phyloP scores from a whole-genome alignment of 2,797 vertebrate genomes.

The Paratrypauchen microcephalus region DNA sequence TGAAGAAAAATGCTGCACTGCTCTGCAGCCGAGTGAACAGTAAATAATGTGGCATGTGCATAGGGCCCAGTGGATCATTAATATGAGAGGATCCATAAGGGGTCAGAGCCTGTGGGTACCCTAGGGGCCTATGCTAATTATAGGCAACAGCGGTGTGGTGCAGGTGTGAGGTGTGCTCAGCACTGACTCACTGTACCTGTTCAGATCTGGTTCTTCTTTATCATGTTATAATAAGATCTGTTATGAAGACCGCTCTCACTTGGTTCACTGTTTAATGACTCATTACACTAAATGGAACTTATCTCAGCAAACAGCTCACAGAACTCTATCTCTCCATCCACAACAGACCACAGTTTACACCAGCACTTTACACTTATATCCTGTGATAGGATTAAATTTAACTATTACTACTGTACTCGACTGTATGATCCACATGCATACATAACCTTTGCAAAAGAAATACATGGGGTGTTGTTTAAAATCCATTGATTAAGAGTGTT shows the following conservation, averaged over 20 bases:
- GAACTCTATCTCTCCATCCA: not conserved
- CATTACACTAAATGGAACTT: not conserved
- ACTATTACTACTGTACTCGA: too few relatives aligned
- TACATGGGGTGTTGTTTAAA: not conserved
- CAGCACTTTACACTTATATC: not conserved
- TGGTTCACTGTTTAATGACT: not conserved
- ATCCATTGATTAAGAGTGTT: not conserved
- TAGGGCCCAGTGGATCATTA: slow-evolving; percentile 59
- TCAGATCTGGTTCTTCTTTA: not conserved
- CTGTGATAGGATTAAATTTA: not conserved
- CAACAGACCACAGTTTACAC: not conserved
- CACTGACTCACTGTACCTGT: slow-evolving; percentile 21
- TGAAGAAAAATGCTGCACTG: slow-evolving; percentile 42
- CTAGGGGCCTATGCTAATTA: slow-evolving; percentile 54
- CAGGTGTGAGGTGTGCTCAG: slow-evolving; percentile 35
- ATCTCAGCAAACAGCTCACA: not conserved
- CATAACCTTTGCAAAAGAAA: not conserved
- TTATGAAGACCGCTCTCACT: not conserved
- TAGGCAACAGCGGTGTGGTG: slow-evolving; percentile 41
- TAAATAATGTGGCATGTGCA: slow-evolving; percentile 51
- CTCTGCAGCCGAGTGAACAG: slow-evolving; percentile 25
- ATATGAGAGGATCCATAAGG: slow-evolving; percentile 43
- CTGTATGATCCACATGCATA: not conserved
- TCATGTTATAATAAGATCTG: slow-evolving; percentile 1
- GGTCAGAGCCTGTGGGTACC: slow-evolving; percentile 47